Evolutionary conservation across 2,888 invertebrate species (phyloP).

Genomic region (Acanthopleura granulata): DNA sequence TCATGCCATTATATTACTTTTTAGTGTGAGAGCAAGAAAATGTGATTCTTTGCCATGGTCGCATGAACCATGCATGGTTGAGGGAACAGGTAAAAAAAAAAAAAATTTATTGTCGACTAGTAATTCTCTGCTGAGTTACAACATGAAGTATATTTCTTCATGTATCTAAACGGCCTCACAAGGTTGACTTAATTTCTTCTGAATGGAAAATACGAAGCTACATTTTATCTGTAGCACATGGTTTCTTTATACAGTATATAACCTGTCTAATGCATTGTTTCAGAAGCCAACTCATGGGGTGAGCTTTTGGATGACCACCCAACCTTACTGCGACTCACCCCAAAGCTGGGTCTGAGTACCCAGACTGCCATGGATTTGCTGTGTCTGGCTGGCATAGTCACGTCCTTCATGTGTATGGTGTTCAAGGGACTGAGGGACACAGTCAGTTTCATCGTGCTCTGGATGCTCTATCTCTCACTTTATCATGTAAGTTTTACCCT

Average conservation of each 20-base stretch:
- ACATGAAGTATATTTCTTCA: too few species aligned
- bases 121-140: too few species aligned
- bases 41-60: too few species aligned
- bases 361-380: conserved; percentile 80
- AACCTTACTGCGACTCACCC: conserved; percentile 78
- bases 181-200: too few species aligned
- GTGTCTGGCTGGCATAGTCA: conserved; percentile 75
- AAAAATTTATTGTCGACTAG: too few species aligned
- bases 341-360: conserved; percentile 77
- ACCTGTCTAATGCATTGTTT: conserved; percentile 1
- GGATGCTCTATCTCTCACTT: conserved; percentile 81
- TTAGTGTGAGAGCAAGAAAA: too few species aligned
- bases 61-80: too few species aligned
- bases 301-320: conserved; percentile 72
- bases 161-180: too few species aligned
- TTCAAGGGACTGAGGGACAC: conserved; percentile 70
- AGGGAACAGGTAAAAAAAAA: too few species aligned
- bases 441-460: conserved; percentile 76
- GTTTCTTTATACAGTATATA: background rate
- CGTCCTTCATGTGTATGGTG: conserved; percentile 77
- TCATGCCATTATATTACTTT: too few species aligned
- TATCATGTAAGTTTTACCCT: conserved; percentile 74
- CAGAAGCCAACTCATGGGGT: conserved; percentile 46
- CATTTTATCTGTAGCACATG: background rate
- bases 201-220: background rate